phyloP scores from a whole-genome alignment of 2,113 vertebrate species.

The Triplophysa tibetana region DNA sequence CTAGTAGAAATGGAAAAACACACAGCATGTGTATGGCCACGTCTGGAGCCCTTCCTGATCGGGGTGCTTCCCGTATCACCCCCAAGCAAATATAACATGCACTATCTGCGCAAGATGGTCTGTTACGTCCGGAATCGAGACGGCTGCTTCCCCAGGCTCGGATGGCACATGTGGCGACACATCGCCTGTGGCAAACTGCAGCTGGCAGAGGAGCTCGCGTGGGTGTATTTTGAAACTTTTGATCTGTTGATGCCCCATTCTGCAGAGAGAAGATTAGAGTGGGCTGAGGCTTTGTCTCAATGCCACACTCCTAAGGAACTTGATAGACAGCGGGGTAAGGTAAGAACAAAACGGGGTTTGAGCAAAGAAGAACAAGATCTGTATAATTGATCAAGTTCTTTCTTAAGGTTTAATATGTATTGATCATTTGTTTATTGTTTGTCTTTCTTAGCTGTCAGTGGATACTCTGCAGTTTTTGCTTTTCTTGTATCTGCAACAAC shows the following conservation, averaged over 20 bases:
- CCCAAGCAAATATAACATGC: slow-evolving; percentile 84
- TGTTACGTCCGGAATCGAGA: slow-evolving; percentile 81
- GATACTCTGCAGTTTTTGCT: slow-evolving; percentile 93
- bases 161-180: slow-evolving; percentile 88
- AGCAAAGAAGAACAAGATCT: not conserved
- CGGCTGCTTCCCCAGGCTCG: slow-evolving; percentile 82
- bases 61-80: slow-evolving; percentile 83
- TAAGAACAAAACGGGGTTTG: slow-evolving; percentile 44
- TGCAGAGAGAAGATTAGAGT: slow-evolving; percentile 76
- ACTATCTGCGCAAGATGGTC: slow-evolving; percentile 91
- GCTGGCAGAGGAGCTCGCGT: slow-evolving; percentile 83
- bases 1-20: slow-evolving; percentile 74
- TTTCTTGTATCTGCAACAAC: slow-evolving; percentile 91
- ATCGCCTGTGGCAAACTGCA: slow-evolving; percentile 96
- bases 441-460: slow-evolving; percentile 80
- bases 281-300: slow-evolving; percentile 86
- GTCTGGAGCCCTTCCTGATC: slow-evolving; percentile 87
- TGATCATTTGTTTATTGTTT: not conserved
- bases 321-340: slow-evolving; percentile 85
- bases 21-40: slow-evolving; percentile 82
- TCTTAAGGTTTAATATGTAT: not conserved
- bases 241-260: slow-evolving; percentile 74
- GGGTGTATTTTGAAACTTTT: slow-evolving; percentile 95
- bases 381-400: not conserved
- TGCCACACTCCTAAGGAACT: slow-evolving; percentile 80